Percentiles rank a stretch among this genome's conserved stretches.
Conservation (phyloP, 2,113 vertebrate species). For the Mormyrus lacerda region DNA sequence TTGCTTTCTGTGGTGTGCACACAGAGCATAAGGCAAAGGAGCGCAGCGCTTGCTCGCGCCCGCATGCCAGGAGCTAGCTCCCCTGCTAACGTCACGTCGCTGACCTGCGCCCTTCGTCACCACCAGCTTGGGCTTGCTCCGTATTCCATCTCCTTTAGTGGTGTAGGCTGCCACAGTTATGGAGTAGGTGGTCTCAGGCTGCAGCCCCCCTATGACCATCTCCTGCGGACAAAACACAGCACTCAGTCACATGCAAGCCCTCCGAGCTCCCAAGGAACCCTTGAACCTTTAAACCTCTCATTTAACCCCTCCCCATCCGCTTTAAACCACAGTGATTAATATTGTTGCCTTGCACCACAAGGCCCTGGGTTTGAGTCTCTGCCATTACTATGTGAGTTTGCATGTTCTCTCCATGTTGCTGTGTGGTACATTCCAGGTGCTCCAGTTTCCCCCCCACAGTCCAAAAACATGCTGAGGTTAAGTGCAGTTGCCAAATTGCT, state of each 20-base stretch:
- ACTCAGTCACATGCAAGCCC: background rate
- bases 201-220: slow-evolving; percentile 86
- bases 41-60: background rate
- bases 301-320: background rate
- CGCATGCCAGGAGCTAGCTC: background rate
- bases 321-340: background rate
- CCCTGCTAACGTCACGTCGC: slow-evolving; percentile 27
- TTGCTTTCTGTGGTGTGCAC: background rate
- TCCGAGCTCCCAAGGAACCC: background rate
- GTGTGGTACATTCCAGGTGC: background rate
- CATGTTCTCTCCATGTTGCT: background rate
- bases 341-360: background rate
- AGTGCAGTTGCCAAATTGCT: background rate
- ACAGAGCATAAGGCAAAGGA: background rate
- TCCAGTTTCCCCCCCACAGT: background rate
- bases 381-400: background rate
- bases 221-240: slow-evolving; percentile 60
- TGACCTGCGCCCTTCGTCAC: slow-evolving; percentile 90
- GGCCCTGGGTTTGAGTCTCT: background rate
- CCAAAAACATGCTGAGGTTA: background rate
- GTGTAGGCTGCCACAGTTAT: slow-evolving; percentile 96
- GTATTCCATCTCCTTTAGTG: slow-evolving; percentile 94
- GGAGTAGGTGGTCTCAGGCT: slow-evolving; percentile 91
- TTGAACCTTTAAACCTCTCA: background rate
- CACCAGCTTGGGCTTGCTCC: slow-evolving; percentile 89